Evolutionary conservation across 2,888 invertebrate species (phyloP), one percentile per base, ranked within the genome.

Genomic region (Falcaria lacertinaria): DNA sequence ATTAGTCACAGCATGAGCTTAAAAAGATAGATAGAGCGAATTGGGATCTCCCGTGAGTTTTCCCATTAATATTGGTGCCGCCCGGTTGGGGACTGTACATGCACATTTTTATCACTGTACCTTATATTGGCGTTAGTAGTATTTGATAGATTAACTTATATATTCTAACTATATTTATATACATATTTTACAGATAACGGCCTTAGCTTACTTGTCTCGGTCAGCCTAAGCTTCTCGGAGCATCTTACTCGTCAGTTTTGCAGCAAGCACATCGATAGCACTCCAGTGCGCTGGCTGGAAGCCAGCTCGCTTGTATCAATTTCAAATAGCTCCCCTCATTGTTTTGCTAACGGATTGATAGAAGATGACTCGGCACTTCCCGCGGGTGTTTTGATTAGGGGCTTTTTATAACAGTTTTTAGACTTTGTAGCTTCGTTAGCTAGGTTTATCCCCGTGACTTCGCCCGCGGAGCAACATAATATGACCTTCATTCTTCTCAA

Each of bases 221-320:
- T 58, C 60, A 56, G 50, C 60, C 36, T 50, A 44, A 48, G 47
- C 52, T 52, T 57, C 66, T 57, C 54, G 57, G 60, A 49, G 50
- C 62, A 62, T 63, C 63, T 66, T 61, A 66, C 57, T 47, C 43
- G 46, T 43, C 40, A 54, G 58, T 62, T 68, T 73, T 74, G 50
- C 17, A 42, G 53, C 43, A 43, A 58, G 62, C 59, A 61, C 51
- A 48, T 51, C 50, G 52, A 46, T 53, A 52, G 57, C 74, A 63
- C 76, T 72, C 64, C 43, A 60, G 50, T 53, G 54, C 57, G 43
- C 66, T 80, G 80, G 79, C 77, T 45, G 25, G 2, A 25, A 35
- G 75, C 79, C 79, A 79, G 62, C 46, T 44, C 54, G 56, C 54
- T 64, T 64, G 63, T 73, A 66, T 71, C 70, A 73, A 70, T 74